phyloP scores from a whole-genome alignment of 2,888 invertebrate species.

The Saturnia pavonia region DNA sequence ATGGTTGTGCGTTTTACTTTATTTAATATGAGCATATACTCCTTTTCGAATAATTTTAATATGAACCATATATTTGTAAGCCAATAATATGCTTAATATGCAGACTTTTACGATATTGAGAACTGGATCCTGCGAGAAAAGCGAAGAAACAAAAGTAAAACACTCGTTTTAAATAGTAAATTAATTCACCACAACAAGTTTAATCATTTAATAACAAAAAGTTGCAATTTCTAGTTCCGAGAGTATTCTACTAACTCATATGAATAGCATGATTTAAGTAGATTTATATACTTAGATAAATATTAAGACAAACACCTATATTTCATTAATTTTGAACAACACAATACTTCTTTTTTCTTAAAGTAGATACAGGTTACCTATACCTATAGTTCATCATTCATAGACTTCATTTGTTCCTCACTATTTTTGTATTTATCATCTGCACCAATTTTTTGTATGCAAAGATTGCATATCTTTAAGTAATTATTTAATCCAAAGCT shows the following conservation, averaged over 20 bases:
- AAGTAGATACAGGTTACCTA: no score
- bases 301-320: no score
- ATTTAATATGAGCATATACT: constrained; percentile 7
- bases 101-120: not conserved
- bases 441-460: no score
- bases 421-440: no score
- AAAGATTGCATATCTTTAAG: no score
- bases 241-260: not conserved
- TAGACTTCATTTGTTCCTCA: no score
- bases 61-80: not conserved
- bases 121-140: not conserved
- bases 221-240: not conserved
- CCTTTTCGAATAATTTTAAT: not conserved
- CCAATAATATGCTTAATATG: not conserved
- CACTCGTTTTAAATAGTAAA: not conserved
- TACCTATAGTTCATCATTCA: no score
- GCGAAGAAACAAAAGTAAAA: not conserved
- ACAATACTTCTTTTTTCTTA: no score
- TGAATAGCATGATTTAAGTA: not conserved
- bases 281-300: no score
- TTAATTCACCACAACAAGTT: not conserved
- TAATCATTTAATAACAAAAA: not conserved
- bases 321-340: no score
- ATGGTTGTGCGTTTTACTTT: constrained; percentile 52
- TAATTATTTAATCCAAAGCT: not conserved